Base-by-base conservation (phyloP, 2,113 vertebrate species). In the Gila orcuttii region DNA sequence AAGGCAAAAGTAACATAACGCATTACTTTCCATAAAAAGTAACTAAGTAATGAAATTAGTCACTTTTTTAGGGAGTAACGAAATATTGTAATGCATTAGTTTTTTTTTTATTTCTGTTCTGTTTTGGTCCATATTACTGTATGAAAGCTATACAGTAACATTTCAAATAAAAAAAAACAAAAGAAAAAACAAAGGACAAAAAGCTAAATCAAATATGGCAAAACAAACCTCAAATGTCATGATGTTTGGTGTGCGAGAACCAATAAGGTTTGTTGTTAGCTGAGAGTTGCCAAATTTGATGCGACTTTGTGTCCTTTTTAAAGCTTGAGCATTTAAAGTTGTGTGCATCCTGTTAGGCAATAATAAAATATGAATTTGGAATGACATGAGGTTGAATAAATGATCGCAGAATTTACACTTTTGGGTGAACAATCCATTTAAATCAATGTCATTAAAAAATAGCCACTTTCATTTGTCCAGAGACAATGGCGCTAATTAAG, bases 401-500 rank as follows among this genome's bases (percentile, higher is more conserved):
- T 45, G 33, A 73, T 73, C 11, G 2, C 33, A 23, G 69, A 17
- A 68, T 68, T 69, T 2, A 10, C 3, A 69, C 11, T 15, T 74
- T 47, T 74, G 2, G 71, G 42, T 15, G n/a, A 31, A n/a, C 11
- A 60, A 59, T 59, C 33, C 9, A 23, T 69, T 17, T 23, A 50
- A 55, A 55, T 31, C 10, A 81, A 25, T 78, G 19, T 0, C 2
- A 66, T 39, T 39, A 23, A 36, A 47, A 76, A 39, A 73, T 3
- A 5, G 21, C 39, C 39, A 83, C 52, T 66, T 86, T 79, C 19
- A 57, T 79, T 55, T 47, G 17, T 39, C 36, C n/a, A 83, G 59
- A 64, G 59, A 64, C 9, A 50, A 36, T 50, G 33, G 33, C 31
- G 57, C 66, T 84, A 78, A 85, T 81, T 69, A 84, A 89, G 87